Conservation (phyloP, 2,888 invertebrate genomes). For the Napeogenes inachia region DNA sequence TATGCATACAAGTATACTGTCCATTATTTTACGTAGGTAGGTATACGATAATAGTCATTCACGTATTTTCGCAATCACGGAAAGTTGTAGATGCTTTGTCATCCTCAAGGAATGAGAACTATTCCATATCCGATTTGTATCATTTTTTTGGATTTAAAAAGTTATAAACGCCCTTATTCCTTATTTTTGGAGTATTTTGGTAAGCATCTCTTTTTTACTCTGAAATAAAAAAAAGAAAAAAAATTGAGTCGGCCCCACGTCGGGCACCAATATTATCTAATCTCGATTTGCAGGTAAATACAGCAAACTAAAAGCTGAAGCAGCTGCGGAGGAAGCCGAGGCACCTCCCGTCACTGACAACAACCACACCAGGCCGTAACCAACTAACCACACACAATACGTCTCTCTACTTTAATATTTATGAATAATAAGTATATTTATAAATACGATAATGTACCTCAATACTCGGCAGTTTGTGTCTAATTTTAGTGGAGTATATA, state of each 20-base stretch:
- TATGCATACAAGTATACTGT: no score
- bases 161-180: no score
- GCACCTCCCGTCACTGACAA: conserved; percentile 67
- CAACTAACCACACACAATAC: no score
- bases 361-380: conserved; percentile 65
- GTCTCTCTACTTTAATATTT: no score
- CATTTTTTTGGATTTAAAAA: no score
- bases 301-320: conserved; percentile 78
- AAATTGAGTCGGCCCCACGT: neutral
- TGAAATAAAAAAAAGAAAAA: neutral
- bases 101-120: neutral
- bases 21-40: no score
- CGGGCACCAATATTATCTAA: neutral
- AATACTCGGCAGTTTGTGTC: neutral
- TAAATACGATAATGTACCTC: conserved; percentile 5
- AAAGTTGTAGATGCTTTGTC: neutral
- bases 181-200: no score
- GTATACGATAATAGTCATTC: no score
- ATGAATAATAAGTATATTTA: neutral
- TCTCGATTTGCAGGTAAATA: conserved; percentile 76
- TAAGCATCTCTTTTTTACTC: no score
- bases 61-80: neutral
- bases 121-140: neutral
- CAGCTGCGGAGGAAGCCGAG: conserved; percentile 63
- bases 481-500: neutral